Evolutionary conservation across 2,888 invertebrate species (phyloP).

Genomic region (Eulithis testata): DNA sequence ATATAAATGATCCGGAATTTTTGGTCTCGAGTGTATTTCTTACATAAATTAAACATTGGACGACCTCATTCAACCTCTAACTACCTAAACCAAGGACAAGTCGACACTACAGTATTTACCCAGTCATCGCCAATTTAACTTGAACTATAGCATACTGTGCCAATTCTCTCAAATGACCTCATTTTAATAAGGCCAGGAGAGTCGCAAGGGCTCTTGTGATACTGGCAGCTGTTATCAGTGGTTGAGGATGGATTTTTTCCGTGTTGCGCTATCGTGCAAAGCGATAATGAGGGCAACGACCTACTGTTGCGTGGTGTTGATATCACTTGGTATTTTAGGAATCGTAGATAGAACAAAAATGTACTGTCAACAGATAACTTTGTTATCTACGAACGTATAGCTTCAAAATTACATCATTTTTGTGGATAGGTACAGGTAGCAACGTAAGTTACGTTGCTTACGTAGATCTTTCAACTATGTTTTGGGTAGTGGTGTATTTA

Average conservation of each 20-base stretch:
- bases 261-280: constrained; percentile 74
- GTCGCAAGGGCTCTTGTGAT: constrained; percentile 51
- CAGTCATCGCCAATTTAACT: constrained; percentile 47
- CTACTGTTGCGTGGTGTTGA: constrained; percentile 69
- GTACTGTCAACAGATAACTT: constrained; percentile 29
- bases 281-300: constrained; percentile 75
- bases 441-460: neutral
- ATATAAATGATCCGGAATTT: too few species aligned
- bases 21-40: constrained; percentile 22
- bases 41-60: constrained; percentile 45
- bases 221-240: constrained; percentile 64
- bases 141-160: constrained; percentile 44
- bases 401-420: constrained; percentile 20
- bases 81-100: constrained; percentile 57
- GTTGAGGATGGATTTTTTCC: constrained; percentile 74
- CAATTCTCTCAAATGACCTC: constrained; percentile 41
- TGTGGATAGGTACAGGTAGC: neutral
- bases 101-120: constrained; percentile 34
- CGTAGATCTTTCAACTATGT: too few species aligned
- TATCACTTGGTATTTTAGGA: constrained; percentile 48
- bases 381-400: constrained; percentile 20
- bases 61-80: constrained; percentile 54
- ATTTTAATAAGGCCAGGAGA: constrained; percentile 35
- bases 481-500: too few species aligned
- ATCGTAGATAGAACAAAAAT: constrained; percentile 40